phyloP scores from a whole-genome alignment of 2,113 vertebrate genomes.

The Isichthys henryi region DNA sequence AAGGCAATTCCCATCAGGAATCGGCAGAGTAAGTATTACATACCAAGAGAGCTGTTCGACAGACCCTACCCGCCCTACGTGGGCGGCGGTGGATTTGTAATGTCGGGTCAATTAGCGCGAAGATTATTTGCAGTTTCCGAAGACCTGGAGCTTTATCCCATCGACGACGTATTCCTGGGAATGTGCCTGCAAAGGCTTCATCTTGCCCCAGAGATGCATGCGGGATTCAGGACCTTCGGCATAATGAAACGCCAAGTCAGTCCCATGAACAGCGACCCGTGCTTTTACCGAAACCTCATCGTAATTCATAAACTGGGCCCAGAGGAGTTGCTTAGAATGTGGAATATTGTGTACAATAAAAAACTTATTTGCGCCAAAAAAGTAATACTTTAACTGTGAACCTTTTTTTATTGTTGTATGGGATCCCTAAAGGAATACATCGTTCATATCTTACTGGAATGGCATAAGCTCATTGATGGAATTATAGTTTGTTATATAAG shows the following conservation, averaged over 20 bases:
- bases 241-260: constrained; percentile 48
- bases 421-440: background rate
- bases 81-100: constrained; percentile 70
- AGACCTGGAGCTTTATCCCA: constrained; percentile 68
- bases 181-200: constrained; percentile 65
- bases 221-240: constrained; percentile 67
- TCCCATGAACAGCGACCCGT: constrained; percentile 70
- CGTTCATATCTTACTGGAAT: background rate
- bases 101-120: constrained; percentile 51
- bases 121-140: constrained; percentile 53
- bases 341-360: constrained; percentile 55
- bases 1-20: constrained; percentile 65
- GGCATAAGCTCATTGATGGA: background rate
- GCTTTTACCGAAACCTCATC: constrained; percentile 68
- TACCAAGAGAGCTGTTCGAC: constrained; percentile 61
- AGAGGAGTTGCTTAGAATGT: constrained; percentile 66
- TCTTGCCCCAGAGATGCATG: constrained; percentile 59
- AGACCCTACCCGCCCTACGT: constrained; percentile 67
- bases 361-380: constrained; percentile 54
- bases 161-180: constrained; percentile 77
- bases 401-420: background rate
- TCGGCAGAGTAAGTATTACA: constrained; percentile 73
- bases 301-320: constrained; percentile 73
- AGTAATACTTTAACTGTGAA: constrained; percentile 30
- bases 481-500: background rate